Base-by-base conservation (phyloP, 2,797 vertebrate species). In the Sebastes trivittatus region DNA sequence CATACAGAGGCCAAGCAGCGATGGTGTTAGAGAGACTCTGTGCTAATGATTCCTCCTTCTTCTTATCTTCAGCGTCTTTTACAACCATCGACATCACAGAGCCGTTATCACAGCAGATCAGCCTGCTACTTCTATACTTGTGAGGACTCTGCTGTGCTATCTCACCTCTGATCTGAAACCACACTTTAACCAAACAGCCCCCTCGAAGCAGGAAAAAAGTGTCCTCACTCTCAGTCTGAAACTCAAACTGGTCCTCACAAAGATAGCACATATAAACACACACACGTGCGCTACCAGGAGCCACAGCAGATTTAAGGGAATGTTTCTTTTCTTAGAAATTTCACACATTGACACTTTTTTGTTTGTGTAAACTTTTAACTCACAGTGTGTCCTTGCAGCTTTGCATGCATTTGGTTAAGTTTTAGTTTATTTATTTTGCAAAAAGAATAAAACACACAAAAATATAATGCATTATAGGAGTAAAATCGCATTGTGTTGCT, bases 1-100 rank as follows among this genome's bases (percentile, higher is more conserved):
- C 77, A 90, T 90, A 87, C 84, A 87, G 73, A 78, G 71, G 25
- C 46, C 18, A 20, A 16, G 11, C 60, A 11, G 25, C 9, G 55
- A 3, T 4, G 4, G 61, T 61, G 70, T 70, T 7, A 62, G 67
- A 27, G n/a, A 54, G n/a, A 74, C 64, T 89, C 74, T 72, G 85
- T 86, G 81, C 42, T 78, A 84, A 87, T 87, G 62, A 49, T 6
- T 34, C 20, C 16, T 20, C 52, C 38, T 16, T 64, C 36, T 62
- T 67, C 64, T 84, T 84, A 85, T 87, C 80, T 75, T 16, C 27
- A 27, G 16, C 25, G 3, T 72, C 58, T 16, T 65, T 68, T 61
- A 71, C 16, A 20, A 2, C n/a, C 20, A 23, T 7, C 59, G 22
- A 5, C n/a, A 58, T 69, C 73, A 86, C 23, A 73, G 55, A 4